phyloP scores from a whole-genome alignment of 1,140 invertebrate species.

The Diachasmimorpha longicaudata region DNA sequence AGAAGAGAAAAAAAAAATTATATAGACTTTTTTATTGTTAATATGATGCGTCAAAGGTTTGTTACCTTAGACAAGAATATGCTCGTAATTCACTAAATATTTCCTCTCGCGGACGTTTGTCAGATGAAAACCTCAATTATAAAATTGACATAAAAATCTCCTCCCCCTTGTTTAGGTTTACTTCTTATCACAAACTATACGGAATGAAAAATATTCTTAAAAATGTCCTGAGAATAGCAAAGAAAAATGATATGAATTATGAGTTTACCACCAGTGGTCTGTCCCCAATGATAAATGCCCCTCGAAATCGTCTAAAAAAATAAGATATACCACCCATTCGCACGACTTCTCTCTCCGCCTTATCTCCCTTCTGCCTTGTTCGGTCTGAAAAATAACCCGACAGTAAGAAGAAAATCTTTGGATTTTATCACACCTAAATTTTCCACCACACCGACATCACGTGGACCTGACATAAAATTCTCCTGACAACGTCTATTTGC shows the following conservation, averaged over 20 bases:
- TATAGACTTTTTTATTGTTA: too few relatives aligned
- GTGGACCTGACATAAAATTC: not conserved
- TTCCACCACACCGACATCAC: not conserved
- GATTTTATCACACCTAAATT: slow-evolving; percentile 2
- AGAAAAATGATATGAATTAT: not conserved
- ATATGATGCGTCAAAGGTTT: too few relatives aligned
- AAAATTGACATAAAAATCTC: too few relatives aligned
- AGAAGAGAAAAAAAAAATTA: not conserved
- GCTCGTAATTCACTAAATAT: too few relatives aligned
- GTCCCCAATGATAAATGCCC: not conserved
- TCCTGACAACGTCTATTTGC: not conserved
- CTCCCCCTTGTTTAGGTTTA: too few relatives aligned
- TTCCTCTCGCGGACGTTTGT: too few relatives aligned
- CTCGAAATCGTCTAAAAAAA: not conserved
- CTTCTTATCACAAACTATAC: not conserved
- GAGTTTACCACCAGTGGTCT: not conserved
- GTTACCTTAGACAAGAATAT: too few relatives aligned
- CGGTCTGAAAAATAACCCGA: not conserved
- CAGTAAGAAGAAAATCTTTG: slow-evolving; percentile 2
- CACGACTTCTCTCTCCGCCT: not conserved
- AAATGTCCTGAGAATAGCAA: not conserved
- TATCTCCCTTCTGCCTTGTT: not conserved
- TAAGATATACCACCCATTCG: not conserved
- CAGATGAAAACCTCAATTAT: too few relatives aligned
- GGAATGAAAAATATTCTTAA: not conserved